These are phyloP conservation scores for Amphiura filiformis DNA, from an alignment of 35 echinoderm and acorn worm genomes.

Conservation along the genomic window DNA sequence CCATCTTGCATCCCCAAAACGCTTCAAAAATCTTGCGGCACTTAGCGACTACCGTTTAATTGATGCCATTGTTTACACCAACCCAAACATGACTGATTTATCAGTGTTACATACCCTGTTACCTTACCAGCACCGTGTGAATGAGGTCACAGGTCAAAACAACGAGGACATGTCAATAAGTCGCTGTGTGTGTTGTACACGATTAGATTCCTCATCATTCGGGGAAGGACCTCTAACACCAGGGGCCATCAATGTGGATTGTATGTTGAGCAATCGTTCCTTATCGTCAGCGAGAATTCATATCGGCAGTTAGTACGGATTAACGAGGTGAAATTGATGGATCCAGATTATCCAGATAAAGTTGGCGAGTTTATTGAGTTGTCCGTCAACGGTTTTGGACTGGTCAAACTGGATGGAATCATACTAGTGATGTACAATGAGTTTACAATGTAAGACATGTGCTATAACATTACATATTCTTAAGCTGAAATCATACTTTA, in stretches of 20 bases:
- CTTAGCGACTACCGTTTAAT: constrained; percentile 16
- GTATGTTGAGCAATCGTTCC: constrained; percentile 28
- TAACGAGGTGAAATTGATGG: constrained; percentile 58
- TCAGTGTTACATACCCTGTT: constrained; percentile 10
- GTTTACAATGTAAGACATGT: neutral
- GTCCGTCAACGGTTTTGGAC: neutral
- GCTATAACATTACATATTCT: too few species aligned
- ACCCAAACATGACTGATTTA: neutral
- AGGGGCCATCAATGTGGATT: constrained; percentile 47
- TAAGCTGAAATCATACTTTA: too few species aligned
- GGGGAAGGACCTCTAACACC: constrained; percentile 50
- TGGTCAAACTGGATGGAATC: constrained; percentile 44
- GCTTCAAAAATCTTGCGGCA: neutral
- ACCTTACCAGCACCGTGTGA: constrained; percentile 36
- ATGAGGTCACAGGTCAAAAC: neutral
- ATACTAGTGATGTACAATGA: constrained; percentile 59
- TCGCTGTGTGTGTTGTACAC: constrained; percentile 56
- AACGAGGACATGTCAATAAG: constrained; percentile 46
- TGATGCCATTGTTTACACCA: constrained; percentile 50
- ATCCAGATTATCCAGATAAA: constrained; percentile 15
- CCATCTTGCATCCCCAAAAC: constrained; percentile 39
- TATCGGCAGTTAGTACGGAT: constrained; percentile 61
- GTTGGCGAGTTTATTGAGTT: constrained; percentile 74
- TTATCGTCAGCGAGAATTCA: constrained; percentile 39
- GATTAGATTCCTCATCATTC: constrained; percentile 29